Evolutionary conservation across 2,797 vertebrate species (phyloP), one percentile per base, ranked within the genome.

Genomic region (Alauda arvensis): DNA sequence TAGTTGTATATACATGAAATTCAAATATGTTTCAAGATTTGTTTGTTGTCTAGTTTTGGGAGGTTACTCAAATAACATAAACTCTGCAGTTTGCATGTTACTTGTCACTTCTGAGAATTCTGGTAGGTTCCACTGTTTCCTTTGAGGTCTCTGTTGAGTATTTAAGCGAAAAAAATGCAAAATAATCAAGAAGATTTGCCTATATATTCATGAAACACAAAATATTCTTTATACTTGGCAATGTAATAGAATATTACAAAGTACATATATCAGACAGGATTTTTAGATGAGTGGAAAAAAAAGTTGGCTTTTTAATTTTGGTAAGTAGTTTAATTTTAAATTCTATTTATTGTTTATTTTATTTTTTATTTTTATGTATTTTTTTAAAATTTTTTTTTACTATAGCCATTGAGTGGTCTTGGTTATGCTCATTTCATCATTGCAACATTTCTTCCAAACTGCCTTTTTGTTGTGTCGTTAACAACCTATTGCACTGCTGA

Each of bases 81-180:
- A 59, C 29, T 71, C 46, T 75, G 26, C 52, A 88, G 70, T 89
- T 75, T 85, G 19, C 55, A 21, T 74, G 48, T 84, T 82, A 76
- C 42, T 79, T 94, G 76, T 60, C 49, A 80, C 56, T 89, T 84
- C 51, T 62, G 72, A 69, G 63, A 72, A 53, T 90, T 88, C 70
- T 91, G 37, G 69, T 89, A 80, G 72, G 55, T 84, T 85, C 51
- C 34, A 31, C 23, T 83, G 29, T 87, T 93, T 93, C 72, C 66
- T 85, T 83, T 80, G 66, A 86, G 52, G 25, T 71, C 48, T 89
- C 68, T 71, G n/a, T 59, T 84, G 75, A 84, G 48, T 71, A 57
- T 65, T 89, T 83, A 87, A 60, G 26, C 60, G 55, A 39, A 89
- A 68, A 68, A 87, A 80, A 43, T 4, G 3, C 19, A 69, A 51